A percentile compares a stretch with the other conserved stretches of the same genome.
Conservation (phyloP, 2,113 vertebrate genomes). For the Notothenia coriiceps region DNA sequence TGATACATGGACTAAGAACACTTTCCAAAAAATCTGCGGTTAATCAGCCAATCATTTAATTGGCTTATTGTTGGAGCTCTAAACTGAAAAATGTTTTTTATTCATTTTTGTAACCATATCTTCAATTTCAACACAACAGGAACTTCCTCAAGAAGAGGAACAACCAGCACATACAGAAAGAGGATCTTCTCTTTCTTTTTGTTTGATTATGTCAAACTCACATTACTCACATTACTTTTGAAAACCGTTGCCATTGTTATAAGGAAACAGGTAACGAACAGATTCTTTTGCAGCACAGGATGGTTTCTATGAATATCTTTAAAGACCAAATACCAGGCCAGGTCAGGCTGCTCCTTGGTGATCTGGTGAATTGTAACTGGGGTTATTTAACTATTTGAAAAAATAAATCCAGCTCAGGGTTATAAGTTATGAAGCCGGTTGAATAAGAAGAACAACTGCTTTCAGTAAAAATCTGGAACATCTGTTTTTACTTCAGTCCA, state of each 20-base stretch:
- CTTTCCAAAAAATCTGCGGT: no score
- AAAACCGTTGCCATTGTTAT: background rate
- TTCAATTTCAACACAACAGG: background rate
- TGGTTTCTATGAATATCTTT: slow-evolving; percentile 3
- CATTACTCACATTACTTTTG: slow-evolving; percentile 8
- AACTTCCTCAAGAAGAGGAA: background rate
- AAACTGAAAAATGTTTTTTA: background rate
- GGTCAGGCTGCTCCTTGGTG: background rate
- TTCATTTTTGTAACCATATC: background rate
- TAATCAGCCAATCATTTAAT: background rate
- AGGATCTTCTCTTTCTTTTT: slow-evolving; percentile 9
- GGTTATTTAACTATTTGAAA: slow-evolving; percentile 3
- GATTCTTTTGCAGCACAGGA: slow-evolving; percentile 8
- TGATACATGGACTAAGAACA: background rate
- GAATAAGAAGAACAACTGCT: slow-evolving; percentile 14
- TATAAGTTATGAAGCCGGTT: slow-evolving; percentile 2
- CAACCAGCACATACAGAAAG: background rate
- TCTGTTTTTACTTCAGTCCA: slow-evolving; percentile 52
- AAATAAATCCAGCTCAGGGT: background rate
- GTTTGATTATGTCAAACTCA: slow-evolving; percentile 35
- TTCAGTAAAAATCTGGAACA: slow-evolving; percentile 31
- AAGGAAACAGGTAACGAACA: background rate
- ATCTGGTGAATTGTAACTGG: background rate
- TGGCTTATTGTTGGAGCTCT: background rate
- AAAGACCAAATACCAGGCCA: background rate